Evolutionary conservation across 2,888 invertebrate genomes (phyloP).

Genomic region (Pammene fasciana): DNA sequence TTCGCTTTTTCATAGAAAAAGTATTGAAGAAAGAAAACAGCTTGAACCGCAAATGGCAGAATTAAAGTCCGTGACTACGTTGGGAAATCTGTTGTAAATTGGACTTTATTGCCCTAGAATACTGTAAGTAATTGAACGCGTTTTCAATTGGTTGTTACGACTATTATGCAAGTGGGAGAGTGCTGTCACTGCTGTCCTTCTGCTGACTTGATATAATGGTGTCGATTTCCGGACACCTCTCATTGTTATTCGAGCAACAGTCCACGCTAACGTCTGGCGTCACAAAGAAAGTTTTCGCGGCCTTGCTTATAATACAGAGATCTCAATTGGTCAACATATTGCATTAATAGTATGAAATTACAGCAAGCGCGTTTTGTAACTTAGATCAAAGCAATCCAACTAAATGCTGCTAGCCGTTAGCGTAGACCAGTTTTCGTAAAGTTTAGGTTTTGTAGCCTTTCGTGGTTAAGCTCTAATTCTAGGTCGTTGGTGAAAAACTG

Average conservation of each 20-base stretch:
- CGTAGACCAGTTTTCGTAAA: neutral
- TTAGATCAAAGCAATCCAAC: slow-evolving; percentile 7
- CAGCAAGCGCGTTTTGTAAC: slow-evolving; percentile 9
- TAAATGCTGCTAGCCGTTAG: slow-evolving; percentile 2
- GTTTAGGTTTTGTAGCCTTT: neutral
- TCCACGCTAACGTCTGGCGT: slow-evolving; percentile 8
- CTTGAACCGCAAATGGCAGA: too few species aligned
- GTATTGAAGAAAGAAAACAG: too few species aligned
- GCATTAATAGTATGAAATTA: slow-evolving; percentile 23
- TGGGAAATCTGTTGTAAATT: too few species aligned
- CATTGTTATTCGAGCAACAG: neutral
- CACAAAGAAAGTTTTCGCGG: slow-evolving; percentile 26
- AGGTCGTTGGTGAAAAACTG: slow-evolving; percentile 1
- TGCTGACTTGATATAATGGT: too few species aligned
- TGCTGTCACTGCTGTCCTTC: too few species aligned
- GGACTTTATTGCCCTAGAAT: too few species aligned
- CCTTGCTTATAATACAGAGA: slow-evolving; percentile 19
- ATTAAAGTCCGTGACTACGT: too few species aligned
- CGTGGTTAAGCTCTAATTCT: neutral
- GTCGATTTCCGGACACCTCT: neutral
- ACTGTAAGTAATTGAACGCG: too few species aligned
- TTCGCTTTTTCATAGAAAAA: too few species aligned
- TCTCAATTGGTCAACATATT: slow-evolving; percentile 23
- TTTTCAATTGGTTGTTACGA: too few species aligned
- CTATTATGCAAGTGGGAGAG: too few species aligned